Conservation (phyloP, 1,140 invertebrate genomes). For the Eciton burchellii region DNA sequence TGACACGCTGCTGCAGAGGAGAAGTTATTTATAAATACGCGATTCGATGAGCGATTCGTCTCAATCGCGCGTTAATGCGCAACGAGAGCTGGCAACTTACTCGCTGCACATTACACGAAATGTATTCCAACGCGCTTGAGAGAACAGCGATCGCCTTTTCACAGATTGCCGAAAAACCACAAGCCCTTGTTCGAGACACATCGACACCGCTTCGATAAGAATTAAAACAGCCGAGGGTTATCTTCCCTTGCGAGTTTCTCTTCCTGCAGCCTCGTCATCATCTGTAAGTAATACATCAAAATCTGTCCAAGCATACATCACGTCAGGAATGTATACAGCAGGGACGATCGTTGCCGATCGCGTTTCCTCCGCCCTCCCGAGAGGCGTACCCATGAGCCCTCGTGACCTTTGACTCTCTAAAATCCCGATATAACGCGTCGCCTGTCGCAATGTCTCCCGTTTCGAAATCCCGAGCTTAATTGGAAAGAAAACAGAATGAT, state of each 20-base stretch:
- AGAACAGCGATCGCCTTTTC: too few relatives aligned
- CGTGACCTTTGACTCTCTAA: neutral
- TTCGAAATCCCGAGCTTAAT: too few relatives aligned
- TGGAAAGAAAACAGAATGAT: neutral
- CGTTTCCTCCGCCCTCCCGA: too few relatives aligned
- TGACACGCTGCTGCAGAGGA: neutral
- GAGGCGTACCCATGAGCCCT: neutral
- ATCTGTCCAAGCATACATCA: too few relatives aligned
- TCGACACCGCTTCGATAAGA: neutral
- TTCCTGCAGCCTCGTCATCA: too few relatives aligned
- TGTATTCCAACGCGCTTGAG: neutral
- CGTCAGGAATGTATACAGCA: slow-evolving; percentile 4
- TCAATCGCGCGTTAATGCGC: slow-evolving; percentile 6
- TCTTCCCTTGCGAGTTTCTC: too few relatives aligned
- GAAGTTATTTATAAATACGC: slow-evolving; percentile 35
- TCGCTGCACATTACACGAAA: neutral
- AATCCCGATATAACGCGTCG: neutral
- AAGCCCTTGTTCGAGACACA: too few relatives aligned
- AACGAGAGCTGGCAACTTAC: slow-evolving; percentile 27
- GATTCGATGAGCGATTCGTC: slow-evolving; percentile 25
- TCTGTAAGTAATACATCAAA: too few relatives aligned
- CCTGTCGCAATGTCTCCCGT: too few relatives aligned
- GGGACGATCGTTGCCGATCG: neutral
- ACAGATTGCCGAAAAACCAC: too few relatives aligned
- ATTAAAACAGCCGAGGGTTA: too few relatives aligned